A percentile compares a stretch with the other conserved stretches of the same genome.
These are phyloP conservation scores for Polypterus bichir DNA, from an alignment of 2,113 vertebrate genomes.

Conservation along the genomic window DNA sequence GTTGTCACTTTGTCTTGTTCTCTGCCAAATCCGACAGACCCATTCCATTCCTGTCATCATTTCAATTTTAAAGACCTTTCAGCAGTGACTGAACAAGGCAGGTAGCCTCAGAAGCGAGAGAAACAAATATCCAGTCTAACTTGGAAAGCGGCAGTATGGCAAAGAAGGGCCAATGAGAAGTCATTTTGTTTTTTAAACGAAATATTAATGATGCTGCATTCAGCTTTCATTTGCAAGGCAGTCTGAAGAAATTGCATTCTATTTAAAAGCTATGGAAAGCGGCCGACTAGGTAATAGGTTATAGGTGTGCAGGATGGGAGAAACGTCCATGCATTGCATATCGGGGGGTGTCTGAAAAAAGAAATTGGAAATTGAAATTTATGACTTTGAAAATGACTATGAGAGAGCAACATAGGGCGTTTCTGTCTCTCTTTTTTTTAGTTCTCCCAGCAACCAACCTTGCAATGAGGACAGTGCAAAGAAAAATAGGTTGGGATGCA, in stretches of 20 bases:
- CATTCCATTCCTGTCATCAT: constrained; percentile 29
- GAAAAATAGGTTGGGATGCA: constrained; percentile 32
- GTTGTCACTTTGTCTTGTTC: constrained; percentile 14
- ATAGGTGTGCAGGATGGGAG: constrained; percentile 44
- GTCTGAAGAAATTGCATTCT: constrained; percentile 72
- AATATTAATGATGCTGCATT: constrained; percentile 68
- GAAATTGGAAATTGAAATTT: constrained; percentile 86
- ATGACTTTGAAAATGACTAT: constrained; percentile 91
- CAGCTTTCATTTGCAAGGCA: constrained; percentile 72
- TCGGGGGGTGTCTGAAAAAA: constrained; percentile 22
- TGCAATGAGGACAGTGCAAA: constrained; percentile 47
- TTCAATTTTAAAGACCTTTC: constrained; percentile 36
- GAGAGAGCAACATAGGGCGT: constrained; percentile 40
- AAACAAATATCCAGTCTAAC: constrained; percentile 20
- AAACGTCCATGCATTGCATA: constrained; percentile 18
- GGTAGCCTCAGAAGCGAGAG: constrained; percentile 24
- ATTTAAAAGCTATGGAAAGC: constrained; percentile 62
- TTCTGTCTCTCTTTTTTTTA: constrained; percentile 16
- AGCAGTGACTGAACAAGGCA: constrained; percentile 12
- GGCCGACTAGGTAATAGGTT: constrained; percentile 79
- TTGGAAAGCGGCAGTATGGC: constrained; percentile 7
- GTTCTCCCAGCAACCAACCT: constrained; percentile 28
- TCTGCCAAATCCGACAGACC: constrained; percentile 14
- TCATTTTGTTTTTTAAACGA: constrained; percentile 45
- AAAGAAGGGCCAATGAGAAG: constrained; percentile 10